Base-by-base conservation (phyloP, 2,888 invertebrate genomes). In the Branchipolynoe longqiensis region DNA sequence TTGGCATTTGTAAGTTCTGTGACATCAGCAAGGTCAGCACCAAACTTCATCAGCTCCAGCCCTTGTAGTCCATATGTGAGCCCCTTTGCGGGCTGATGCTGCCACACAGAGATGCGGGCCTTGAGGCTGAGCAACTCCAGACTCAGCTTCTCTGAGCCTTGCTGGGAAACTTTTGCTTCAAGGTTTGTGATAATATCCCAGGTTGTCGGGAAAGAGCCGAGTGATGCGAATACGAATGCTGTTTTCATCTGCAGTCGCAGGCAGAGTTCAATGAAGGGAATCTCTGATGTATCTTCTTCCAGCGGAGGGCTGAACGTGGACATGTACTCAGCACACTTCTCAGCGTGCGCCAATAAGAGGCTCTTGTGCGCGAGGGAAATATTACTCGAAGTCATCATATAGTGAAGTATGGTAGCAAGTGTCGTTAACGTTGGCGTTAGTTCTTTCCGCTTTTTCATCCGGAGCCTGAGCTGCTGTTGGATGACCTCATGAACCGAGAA, bases 401-500 rank as follows among this genome's bases (percentile, higher is more conserved):
- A 48, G 41, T 48, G 22, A 18, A 78, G 78, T 28, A 78, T 40
- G 78, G 14, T 78, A 18, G 78, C 78, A 41, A 78, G 78, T 1
- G 54, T 28, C 3, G 8, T 14, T 8, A 78, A 48, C 31, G 54
- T 18, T 0, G 41, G 48, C 8, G 31, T 4, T 28, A 78, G 2
- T 4, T 41, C 18, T 0, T 28, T 4, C 2, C 28, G 25, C 54
- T 48, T 2, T 18, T 48, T 3, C 78, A 78, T 78, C 31, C 41
- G 78, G 1, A 28, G 28, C 31, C 28, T 25, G 25, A 78, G 54
- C 14, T 41, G 78, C 25, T 78, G 8, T 33, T 78, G 78, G 4
- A 78, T 41, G 28, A 78, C 78, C 78, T 78, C 78, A n/a, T 78
- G 78, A 3, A 78, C 78, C 12, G 78, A 48, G 48, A 78, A 78